phyloP scores from a whole-genome alignment of 2,888 invertebrate genomes.

The Mechanitis messenoides region DNA sequence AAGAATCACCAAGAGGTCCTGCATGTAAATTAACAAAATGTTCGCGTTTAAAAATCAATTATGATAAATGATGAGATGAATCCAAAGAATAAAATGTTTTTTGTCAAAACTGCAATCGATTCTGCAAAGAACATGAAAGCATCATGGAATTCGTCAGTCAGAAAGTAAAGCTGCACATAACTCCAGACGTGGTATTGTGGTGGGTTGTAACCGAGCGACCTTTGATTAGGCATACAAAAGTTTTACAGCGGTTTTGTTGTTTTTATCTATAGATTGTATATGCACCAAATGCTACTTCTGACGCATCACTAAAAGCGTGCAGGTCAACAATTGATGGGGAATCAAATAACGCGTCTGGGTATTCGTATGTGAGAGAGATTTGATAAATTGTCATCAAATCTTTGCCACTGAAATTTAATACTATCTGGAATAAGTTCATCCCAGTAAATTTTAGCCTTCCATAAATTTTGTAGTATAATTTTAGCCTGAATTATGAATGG shows the following conservation, averaged over 20 bases:
- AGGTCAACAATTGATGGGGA: constrained; percentile 5
- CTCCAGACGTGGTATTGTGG: constrained; percentile 27
- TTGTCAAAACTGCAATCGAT: too few relatives aligned
- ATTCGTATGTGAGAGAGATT: constrained; percentile 6
- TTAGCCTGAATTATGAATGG: constrained; percentile 21
- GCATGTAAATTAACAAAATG: too few relatives aligned
- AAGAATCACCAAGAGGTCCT: too few relatives aligned
- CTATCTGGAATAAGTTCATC: constrained; percentile 18
- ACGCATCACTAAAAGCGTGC: constrained; percentile 8
- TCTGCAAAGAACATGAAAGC: too few relatives aligned
- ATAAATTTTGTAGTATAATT: constrained; percentile 24
- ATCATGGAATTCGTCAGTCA: neutral
- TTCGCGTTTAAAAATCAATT: too few relatives aligned
- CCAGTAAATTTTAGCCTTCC: constrained; percentile 21
- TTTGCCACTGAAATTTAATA: constrained; percentile 10
- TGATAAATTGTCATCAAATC: constrained; percentile 9
- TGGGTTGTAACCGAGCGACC: constrained; percentile 19
- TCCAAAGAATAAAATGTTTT: too few relatives aligned
- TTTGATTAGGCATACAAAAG: constrained; percentile 18
- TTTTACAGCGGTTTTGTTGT: neutral
- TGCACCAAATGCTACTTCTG: neutral
- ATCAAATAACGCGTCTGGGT: constrained; percentile 9
- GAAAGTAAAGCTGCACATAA: constrained; percentile 23
- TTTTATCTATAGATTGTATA: neutral
- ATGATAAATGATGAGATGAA: too few relatives aligned